A percentile compares a stretch with the other conserved stretches of the same genome.
phyloP scores from a whole-genome alignment of 2,888 invertebrate species.

The Pollenia griseotomentosa region DNA sequence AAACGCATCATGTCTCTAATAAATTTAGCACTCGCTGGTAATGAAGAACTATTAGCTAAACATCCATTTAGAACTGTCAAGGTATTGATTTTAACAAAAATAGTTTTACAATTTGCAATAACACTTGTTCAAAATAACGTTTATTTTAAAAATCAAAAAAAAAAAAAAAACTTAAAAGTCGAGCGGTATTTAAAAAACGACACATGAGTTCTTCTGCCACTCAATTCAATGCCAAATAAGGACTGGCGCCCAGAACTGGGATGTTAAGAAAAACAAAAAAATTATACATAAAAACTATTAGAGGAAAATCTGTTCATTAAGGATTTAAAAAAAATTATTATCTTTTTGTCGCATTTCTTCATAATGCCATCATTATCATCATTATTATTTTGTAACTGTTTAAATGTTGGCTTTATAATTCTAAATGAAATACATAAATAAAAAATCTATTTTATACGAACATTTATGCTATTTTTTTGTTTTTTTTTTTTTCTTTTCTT shows the following conservation, averaged over 20 bases:
- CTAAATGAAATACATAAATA: conserved; percentile 27
- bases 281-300: neutral
- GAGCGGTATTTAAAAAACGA: neutral
- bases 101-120: neutral
- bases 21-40: neutral
- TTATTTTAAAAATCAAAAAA: conserved; percentile 24
- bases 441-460: conserved; percentile 4
- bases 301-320: neutral
- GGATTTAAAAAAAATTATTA: neutral
- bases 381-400: conserved; percentile 18
- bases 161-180: neutral
- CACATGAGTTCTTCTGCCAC: neutral
- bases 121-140: neutral
- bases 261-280: neutral
- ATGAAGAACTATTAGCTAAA: neutral
- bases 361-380: conserved; percentile 1
- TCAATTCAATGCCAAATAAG: conserved; percentile 23
- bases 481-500: no score
- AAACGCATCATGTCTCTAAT: no score
- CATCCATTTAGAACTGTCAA: neutral
- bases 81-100: conserved; percentile 16
- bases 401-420: conserved; percentile 23
- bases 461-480: conserved; percentile 3
- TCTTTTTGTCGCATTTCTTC: conserved; percentile 9
- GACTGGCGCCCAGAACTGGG: conserved; percentile 24